A percentile compares a stretch with the other conserved stretches of the same genome.
Conservation (phyloP, 2,797 vertebrate species). For the Heliangelus exortis region DNA sequence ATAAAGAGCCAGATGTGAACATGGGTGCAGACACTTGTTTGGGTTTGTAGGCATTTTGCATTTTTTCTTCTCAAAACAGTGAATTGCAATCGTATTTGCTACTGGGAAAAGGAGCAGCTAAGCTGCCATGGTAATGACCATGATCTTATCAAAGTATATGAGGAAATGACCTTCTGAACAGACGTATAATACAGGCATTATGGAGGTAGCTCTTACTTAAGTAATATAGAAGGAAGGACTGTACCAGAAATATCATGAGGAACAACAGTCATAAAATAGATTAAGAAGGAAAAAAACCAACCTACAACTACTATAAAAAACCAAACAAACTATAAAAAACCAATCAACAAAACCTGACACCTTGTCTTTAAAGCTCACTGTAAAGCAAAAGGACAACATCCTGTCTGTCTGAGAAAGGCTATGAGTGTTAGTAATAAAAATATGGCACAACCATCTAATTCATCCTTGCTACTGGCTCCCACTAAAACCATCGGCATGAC, state of each 20-base stretch:
- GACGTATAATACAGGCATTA: neutral
- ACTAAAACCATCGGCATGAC: neutral
- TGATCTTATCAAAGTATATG: neutral
- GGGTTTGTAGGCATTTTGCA: neutral
- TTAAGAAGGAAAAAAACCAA: neutral
- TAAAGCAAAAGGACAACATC: neutral
- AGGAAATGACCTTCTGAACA: neutral
- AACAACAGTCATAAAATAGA: neutral
- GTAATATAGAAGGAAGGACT: neutral
- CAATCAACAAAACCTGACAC: neutral
- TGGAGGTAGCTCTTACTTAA: neutral
- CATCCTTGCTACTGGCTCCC: neutral
- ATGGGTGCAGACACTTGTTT: constrained; percentile 4
- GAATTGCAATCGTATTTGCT: neutral
- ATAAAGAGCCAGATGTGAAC: neutral
- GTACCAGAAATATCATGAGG: neutral
- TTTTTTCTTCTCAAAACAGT: constrained; percentile 30
- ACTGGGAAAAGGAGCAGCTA: neutral
- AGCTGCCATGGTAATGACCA: neutral
- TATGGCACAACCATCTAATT: neutral
- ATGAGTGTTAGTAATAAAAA: neutral
- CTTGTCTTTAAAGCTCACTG: neutral
- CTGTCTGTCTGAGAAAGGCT: neutral
- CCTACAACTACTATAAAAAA: neutral
- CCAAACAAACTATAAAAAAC: neutral